A percentile compares a stretch with the other conserved stretches of the same genome.
phyloP scores from a whole-genome alignment of 2,113 vertebrate species.

The Chaetura pelagica region DNA sequence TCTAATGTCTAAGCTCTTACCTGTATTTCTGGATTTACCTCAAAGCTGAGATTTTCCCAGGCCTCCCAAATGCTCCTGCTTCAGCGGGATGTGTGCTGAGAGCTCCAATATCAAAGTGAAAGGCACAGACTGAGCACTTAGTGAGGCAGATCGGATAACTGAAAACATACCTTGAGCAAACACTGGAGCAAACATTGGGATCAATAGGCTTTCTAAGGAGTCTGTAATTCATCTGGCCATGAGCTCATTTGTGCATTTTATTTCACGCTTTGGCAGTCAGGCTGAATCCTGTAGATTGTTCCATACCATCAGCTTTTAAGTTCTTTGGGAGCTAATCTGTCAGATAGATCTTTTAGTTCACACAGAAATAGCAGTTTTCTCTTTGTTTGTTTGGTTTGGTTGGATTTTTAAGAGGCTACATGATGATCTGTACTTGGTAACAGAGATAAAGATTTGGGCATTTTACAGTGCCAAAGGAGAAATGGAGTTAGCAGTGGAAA shows the following conservation, averaged over 20 bases:
- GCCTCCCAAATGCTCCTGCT: neutral
- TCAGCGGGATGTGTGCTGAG: neutral
- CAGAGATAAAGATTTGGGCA: fast-evolving
- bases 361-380: neutral
- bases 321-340: neutral
- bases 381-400: neutral
- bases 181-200: neutral
- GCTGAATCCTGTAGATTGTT: neutral
- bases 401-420: neutral
- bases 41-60: neutral
- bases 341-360: neutral
- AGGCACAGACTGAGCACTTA: neutral
- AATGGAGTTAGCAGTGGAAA: neutral
- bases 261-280: neutral
- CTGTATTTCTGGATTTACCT: neutral
- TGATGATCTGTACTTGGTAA: neutral
- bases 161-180: neutral
- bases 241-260: neutral
- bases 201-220: neutral
- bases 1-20: neutral
- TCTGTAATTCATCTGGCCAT: neutral
- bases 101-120: neutral
- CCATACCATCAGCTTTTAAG: neutral
- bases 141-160: neutral
- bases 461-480: neutral